These are phyloP conservation scores for Aporophyla nigra DNA, from an alignment of 2,888 invertebrate species.

Conservation along the genomic window DNA sequence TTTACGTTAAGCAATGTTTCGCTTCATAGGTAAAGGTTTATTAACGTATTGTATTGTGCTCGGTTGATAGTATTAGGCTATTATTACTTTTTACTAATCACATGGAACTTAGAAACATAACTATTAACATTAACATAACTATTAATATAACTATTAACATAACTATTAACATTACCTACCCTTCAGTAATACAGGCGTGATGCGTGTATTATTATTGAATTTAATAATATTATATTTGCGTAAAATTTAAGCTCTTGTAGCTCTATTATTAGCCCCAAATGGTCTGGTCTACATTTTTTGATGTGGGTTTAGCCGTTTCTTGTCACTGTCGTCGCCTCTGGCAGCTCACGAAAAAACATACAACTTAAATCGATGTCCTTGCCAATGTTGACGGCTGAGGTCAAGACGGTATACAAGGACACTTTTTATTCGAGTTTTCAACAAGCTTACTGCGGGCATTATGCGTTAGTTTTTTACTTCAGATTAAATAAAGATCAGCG, in stretches of 20 bases:
- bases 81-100: no score
- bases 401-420: slow-evolving; percentile 30
- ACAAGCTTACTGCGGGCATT: slow-evolving; percentile 4
- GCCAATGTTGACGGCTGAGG: slow-evolving; percentile 30
- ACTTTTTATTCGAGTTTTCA: slow-evolving; percentile 25
- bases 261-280: background rate
- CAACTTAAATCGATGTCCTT: slow-evolving; percentile 40
- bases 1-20: background rate
- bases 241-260: background rate
- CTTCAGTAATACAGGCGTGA: no score
- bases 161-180: no score
- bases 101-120: background rate
- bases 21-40: no score
- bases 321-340: slow-evolving; percentile 16
- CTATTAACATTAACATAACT: no score
- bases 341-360: slow-evolving; percentile 42
- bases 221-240: background rate
- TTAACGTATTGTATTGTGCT: background rate
- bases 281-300: background rate
- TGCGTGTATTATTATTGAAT: background rate
- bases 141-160: no score
- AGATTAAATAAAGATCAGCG: background rate
- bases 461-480: background rate
- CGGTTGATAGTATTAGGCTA: background rate
- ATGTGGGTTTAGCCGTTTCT: slow-evolving; percentile 18